phyloP scores from a whole-genome alignment of 2,113 vertebrate species.

The Carettochelys insculpta region DNA sequence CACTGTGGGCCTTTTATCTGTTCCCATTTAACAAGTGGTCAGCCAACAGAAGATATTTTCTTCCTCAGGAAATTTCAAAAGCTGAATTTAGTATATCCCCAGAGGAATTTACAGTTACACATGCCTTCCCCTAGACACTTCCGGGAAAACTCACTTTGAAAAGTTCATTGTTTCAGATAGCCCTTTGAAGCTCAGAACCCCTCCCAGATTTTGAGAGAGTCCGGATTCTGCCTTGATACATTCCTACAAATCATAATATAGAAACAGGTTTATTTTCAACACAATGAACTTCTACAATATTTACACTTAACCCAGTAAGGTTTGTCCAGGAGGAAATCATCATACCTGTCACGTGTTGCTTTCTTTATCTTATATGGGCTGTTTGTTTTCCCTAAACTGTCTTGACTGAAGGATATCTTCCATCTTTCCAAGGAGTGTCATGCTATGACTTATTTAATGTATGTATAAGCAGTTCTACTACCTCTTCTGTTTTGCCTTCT shows the following conservation, averaged over 20 bases:
- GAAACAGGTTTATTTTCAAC: not conserved
- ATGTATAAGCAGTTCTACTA: slow-evolving; percentile 18
- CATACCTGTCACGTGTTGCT: not conserved
- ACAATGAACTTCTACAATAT: not conserved
- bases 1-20: not conserved
- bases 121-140: not conserved
- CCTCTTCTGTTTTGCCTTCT: slow-evolving; percentile 22
- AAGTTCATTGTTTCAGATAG: not conserved
- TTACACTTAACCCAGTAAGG: not conserved
- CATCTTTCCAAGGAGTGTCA: not conserved
- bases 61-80: not conserved
- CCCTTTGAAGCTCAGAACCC: not conserved
- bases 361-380: not conserved
- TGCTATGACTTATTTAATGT: not conserved
- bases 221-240: not conserved
- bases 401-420: not conserved
- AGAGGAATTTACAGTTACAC: not conserved
- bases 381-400: not conserved
- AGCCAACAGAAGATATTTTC: not conserved
- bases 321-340: not conserved
- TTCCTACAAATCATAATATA: not conserved
- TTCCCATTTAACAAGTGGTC: not conserved
- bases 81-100: not conserved
- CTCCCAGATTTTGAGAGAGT: not conserved
- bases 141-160: not conserved